These are phyloP conservation scores for Habroteleia sp. DNA, from an alignment of 2,888 invertebrate genomes.

Conservation along the genomic window DNA sequence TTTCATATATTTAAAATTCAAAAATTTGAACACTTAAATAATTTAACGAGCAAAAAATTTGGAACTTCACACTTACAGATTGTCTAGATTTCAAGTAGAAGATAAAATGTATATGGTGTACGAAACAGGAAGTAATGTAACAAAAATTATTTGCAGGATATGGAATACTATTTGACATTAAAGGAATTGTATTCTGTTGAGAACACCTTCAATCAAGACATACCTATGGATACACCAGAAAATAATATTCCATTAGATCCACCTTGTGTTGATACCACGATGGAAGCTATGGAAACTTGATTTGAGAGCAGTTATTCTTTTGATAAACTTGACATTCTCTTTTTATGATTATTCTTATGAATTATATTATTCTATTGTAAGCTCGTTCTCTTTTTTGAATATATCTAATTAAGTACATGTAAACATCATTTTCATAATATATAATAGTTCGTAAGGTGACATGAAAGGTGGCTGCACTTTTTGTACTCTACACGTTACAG, in stretches of 20 bases:
- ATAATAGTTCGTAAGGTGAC: background rate
- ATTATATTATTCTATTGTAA: constrained; percentile 29
- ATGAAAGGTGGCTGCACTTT: too few relatives aligned
- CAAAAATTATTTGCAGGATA: constrained; percentile 82
- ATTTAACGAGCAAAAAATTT: too few relatives aligned
- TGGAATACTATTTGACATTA: constrained; percentile 57
- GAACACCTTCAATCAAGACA: constrained; percentile 82
- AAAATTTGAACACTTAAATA: too few relatives aligned
- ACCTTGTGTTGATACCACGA: constrained; percentile 67
- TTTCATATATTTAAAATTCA: too few relatives aligned
- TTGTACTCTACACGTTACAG: too few relatives aligned
- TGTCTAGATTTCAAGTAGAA: too few relatives aligned
- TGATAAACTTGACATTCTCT: constrained; percentile 30
- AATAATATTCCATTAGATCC: constrained; percentile 69
- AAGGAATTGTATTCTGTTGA: constrained; percentile 85
- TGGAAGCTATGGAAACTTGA: constrained; percentile 78
- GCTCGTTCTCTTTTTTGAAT: constrained; percentile 7
- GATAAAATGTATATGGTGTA: too few relatives aligned
- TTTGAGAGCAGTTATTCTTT: constrained; percentile 29
- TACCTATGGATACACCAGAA: constrained; percentile 82
- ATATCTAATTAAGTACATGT: constrained; percentile 6
- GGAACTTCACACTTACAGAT: too few relatives aligned
- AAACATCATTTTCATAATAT: background rate
- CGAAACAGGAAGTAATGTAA: too few relatives aligned
- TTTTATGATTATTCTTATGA: constrained; percentile 50